Percentiles rank a stretch among this genome's conserved stretches.
These are phyloP conservation scores for Drosophila paranaensis DNA, from an alignment of 2,888 invertebrate species.

Conservation along the genomic window DNA sequence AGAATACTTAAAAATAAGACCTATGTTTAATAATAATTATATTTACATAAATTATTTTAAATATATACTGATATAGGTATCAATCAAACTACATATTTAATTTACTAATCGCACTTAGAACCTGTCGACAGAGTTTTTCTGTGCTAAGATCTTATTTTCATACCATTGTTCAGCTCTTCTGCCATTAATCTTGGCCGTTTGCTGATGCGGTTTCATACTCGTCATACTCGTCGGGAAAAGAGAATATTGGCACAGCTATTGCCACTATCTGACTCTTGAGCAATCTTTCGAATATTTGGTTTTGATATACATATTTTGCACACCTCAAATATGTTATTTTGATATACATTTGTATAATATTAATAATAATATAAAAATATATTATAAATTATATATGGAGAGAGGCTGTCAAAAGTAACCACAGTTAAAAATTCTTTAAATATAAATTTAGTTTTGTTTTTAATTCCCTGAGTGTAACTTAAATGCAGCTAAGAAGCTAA, in stretches of 20 bases:
- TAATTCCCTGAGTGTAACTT: too few relatives aligned
- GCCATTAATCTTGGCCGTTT: conserved; percentile 22
- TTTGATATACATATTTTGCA: too few relatives aligned
- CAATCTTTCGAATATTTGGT: too few relatives aligned
- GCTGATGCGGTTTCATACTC: background rate
- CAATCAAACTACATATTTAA: too few relatives aligned
- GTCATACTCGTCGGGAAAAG: background rate
- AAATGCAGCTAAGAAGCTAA: too few relatives aligned
- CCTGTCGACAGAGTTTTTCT: background rate
- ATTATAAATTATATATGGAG: too few relatives aligned
- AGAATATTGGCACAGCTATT: background rate
- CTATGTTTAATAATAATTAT: background rate
- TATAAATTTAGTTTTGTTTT: too few relatives aligned
- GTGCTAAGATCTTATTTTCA: too few relatives aligned
- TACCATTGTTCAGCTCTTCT: background rate
- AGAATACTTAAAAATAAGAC: background rate
- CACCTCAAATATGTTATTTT: too few relatives aligned
- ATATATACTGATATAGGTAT: background rate
- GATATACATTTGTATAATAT: too few relatives aligned
- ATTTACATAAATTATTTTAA: background rate
- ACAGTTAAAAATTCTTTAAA: background rate
- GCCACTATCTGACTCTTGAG: too few relatives aligned
- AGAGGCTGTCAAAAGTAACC: background rate
- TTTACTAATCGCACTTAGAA: background rate
- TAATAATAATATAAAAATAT: too few relatives aligned